These are phyloP conservation scores for Andrena bicolor DNA, from an alignment of 2,888 invertebrate genomes.

Conservation along the genomic window DNA sequence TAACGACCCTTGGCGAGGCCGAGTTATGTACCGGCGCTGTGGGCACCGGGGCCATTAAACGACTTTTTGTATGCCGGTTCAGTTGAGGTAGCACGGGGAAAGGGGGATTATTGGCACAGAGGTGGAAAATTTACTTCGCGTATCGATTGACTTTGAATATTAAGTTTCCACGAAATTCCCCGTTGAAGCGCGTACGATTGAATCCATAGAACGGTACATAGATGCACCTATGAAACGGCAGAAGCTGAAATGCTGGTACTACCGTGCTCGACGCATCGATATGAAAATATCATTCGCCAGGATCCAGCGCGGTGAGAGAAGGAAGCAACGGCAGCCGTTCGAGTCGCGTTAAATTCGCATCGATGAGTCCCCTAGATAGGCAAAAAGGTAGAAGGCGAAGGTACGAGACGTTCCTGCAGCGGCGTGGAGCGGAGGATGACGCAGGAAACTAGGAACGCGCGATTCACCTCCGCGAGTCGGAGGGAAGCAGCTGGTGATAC, in stretches of 20 bases:
- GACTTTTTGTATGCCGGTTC: too few relatives aligned
- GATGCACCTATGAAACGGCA: background rate
- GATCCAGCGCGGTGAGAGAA: background rate
- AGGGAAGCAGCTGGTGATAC: conserved; percentile 14
- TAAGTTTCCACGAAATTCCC: background rate
- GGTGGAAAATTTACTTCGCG: too few relatives aligned
- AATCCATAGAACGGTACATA: background rate
- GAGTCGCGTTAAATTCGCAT: conserved; percentile 6
- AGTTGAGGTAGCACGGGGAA: background rate
- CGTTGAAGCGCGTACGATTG: background rate
- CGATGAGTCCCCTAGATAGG: background rate
- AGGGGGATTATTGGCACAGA: background rate
- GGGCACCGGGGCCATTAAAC: too few relatives aligned
- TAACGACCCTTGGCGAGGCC: conserved; percentile 1
- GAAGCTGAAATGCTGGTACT: background rate
- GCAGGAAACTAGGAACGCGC: conserved; percentile 34
- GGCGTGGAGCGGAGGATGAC: background rate
- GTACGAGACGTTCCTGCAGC: background rate
- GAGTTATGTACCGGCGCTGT: too few relatives aligned
- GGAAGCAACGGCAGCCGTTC: background rate
- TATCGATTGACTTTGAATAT: too few relatives aligned
- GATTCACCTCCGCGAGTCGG: conserved; percentile 34
- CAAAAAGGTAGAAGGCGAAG: background rate
- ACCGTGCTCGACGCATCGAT: background rate
- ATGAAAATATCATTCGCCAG: background rate